Evolutionary conservation across 2,888 invertebrate species (phyloP).

Genomic region (Azorinus chamasolen): DNA sequence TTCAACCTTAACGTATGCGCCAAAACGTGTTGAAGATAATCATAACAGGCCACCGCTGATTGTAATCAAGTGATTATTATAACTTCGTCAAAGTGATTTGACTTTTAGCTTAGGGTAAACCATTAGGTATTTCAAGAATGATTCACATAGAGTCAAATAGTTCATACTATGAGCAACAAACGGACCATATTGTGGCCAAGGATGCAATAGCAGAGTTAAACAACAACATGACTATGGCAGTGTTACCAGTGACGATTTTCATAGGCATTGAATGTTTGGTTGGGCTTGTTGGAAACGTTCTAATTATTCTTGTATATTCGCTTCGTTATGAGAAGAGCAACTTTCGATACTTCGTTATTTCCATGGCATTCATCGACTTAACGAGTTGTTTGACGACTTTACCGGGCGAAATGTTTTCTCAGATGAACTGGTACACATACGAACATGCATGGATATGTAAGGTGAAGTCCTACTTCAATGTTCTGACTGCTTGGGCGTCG

Average conservation of each 20-base stretch:
- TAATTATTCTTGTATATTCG: slow-evolving; percentile 40
- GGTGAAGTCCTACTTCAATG: slow-evolving; percentile 55
- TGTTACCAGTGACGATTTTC: slow-evolving; percentile 46
- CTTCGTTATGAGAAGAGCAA: slow-evolving; percentile 20
- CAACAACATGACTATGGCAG: slow-evolving; percentile 15
- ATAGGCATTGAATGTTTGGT: slow-evolving; percentile 46
- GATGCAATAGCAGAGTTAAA: neutral
- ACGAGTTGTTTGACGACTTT: slow-evolving; percentile 50
- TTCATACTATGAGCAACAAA: too few relatives aligned
- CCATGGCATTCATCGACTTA: slow-evolving; percentile 43
- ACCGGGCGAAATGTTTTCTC: slow-evolving; percentile 54
- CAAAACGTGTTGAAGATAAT: too few relatives aligned
- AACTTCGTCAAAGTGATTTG: too few relatives aligned
- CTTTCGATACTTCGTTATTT: slow-evolving; percentile 51
- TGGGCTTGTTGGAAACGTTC: slow-evolving; percentile 47
- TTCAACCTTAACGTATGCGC: too few relatives aligned
- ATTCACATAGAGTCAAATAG: too few relatives aligned
- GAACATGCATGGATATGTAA: slow-evolving; percentile 50
- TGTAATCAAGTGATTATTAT: too few relatives aligned
- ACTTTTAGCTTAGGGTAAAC: too few relatives aligned
- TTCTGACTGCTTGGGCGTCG: slow-evolving; percentile 50
- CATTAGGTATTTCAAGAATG: too few relatives aligned
- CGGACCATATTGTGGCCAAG: too few relatives aligned
- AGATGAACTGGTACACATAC: slow-evolving; percentile 56
- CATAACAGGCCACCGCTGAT: too few relatives aligned